Evolutionary conservation across 2,113 vertebrate species (phyloP).

Genomic region (Rousettus leschenaultii): DNA sequence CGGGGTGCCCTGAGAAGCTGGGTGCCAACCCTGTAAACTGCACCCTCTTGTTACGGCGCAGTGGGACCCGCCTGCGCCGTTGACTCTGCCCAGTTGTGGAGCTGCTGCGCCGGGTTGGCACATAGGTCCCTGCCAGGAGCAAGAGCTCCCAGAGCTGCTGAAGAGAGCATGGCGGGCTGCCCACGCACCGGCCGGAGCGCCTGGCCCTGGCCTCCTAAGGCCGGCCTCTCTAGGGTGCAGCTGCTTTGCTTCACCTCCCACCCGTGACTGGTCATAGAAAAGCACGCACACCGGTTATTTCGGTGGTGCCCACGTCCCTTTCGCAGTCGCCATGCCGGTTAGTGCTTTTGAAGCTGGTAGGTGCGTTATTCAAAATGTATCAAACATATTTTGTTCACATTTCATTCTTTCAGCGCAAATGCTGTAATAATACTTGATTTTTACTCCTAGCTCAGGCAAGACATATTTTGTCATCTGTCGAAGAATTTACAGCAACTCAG

Average conservation of each 20-base stretch:
- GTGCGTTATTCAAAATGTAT: neutral
- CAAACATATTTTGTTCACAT: neutral
- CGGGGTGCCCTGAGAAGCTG: neutral
- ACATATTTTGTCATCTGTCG: slow-evolving; percentile 83
- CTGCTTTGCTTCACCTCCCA: neutral
- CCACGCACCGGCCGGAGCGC: accelerated
- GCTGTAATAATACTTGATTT: neutral
- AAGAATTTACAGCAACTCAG: slow-evolving; percentile 64
- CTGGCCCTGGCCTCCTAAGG: neutral
- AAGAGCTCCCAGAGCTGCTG: neutral
- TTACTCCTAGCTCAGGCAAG: slow-evolving; percentile 81
- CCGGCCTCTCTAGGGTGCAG: neutral
- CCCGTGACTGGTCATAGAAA: accelerated
- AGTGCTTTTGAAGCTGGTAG: neutral
- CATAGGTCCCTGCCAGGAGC: neutral
- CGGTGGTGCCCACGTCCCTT: accelerated
- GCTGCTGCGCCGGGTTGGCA: neutral
- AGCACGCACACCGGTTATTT: neutral
- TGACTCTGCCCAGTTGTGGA: neutral
- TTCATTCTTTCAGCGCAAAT: neutral
- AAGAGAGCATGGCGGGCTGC: neutral
- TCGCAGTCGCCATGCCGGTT: neutral
- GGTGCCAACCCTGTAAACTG: neutral
- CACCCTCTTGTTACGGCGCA: neutral
- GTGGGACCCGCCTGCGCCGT: neutral